Evolutionary conservation across 2,113 vertebrate species (phyloP).

Genomic region (Cathartes aura): DNA sequence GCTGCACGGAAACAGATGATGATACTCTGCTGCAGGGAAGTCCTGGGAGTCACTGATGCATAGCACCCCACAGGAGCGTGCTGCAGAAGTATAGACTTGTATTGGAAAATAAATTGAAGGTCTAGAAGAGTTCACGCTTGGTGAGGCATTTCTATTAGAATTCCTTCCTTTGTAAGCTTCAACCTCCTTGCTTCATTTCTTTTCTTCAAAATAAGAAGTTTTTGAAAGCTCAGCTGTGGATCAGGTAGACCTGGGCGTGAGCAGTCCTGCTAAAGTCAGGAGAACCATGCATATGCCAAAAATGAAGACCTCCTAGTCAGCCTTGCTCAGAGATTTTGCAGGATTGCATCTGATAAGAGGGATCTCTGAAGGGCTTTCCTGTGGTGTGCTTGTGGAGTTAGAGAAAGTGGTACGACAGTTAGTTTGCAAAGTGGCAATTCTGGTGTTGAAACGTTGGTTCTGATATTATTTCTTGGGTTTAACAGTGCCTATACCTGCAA

Average conservation of each 20-base stretch:
- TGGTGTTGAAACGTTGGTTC: neutral
- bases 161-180: neutral
- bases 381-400: neutral
- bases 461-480: neutral
- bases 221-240: neutral
- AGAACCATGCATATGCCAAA: neutral
- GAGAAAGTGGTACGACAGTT: neutral
- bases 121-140: neutral
- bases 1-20: neutral
- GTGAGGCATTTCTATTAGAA: neutral
- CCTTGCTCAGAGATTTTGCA: neutral
- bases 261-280: neutral
- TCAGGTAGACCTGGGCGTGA: neutral
- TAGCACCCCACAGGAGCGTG: neutral
- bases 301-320: neutral
- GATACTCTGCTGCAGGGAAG: neutral
- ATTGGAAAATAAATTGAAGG: neutral
- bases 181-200: neutral
- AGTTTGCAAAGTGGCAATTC: neutral
- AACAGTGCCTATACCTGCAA: neutral
- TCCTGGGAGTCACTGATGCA: neutral
- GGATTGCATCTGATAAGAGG: rapidly evolving
- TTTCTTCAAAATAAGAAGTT: neutral
- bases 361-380: neutral
- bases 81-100: neutral